These are phyloP conservation scores for Antigone vipio DNA, from an alignment of 2,113 vertebrate genomes.

Conservation along the genomic window DNA sequence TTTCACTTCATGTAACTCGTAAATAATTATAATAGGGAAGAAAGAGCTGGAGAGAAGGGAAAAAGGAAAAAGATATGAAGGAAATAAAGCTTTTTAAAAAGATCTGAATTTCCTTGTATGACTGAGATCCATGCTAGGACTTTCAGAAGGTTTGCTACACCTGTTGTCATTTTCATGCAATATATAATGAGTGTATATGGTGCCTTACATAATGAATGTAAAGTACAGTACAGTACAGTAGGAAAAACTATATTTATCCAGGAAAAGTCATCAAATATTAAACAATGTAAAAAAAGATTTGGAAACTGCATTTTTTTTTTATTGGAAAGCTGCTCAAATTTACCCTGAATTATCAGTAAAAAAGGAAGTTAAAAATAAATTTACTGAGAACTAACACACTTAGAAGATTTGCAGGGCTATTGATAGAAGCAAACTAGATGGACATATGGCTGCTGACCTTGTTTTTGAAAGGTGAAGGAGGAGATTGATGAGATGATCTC, in stretches of 20 bases:
- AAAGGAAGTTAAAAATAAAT: not conserved
- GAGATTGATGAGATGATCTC: rapidly evolving
- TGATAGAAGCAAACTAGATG: not conserved
- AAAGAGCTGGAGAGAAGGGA: not conserved
- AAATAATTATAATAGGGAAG: not conserved
- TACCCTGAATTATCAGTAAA: not conserved
- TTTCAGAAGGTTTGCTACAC: not conserved
- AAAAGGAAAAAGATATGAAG: not conserved
- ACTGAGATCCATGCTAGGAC: not conserved
- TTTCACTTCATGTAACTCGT: not conserved
- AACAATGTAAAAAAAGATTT: not conserved
- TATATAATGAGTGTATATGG: not conserved
- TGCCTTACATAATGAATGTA: not conserved
- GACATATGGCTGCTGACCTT: not conserved
- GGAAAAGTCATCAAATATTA: not conserved
- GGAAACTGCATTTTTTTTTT: not conserved
- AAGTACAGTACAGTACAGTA: not conserved
- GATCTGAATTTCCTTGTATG: not conserved
- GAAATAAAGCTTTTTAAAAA: not conserved
- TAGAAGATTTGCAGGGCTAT: not conserved
- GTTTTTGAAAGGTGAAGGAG: not conserved
- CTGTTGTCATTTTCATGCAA: not conserved
- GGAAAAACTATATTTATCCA: not conserved
- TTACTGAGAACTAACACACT: not conserved
- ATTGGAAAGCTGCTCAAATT: not conserved